phyloP scores from a whole-genome alignment of 2,888 invertebrate genomes.

The Orgyia antiqua region DNA sequence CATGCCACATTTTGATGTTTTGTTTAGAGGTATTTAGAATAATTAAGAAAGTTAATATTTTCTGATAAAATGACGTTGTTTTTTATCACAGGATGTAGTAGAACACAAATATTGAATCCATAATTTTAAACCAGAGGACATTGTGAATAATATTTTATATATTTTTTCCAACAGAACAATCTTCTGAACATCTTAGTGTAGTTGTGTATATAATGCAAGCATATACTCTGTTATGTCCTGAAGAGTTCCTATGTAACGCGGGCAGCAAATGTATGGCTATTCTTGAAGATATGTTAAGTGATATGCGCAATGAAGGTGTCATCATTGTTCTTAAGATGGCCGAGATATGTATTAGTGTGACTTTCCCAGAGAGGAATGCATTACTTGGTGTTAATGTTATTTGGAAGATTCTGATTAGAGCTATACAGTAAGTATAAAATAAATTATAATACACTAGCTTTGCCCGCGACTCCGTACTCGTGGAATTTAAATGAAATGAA shows the following conservation, averaged over 20 bases:
- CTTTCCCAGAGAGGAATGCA: constrained; percentile 84
- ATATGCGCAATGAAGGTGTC: constrained; percentile 79
- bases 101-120: too few species aligned
- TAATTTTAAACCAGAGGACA: too few species aligned
- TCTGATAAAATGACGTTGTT: too few species aligned
- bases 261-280: constrained; percentile 84
- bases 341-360: constrained; percentile 83
- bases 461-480: too few species aligned
- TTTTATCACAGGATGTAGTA: too few species aligned
- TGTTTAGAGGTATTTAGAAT: too few species aligned
- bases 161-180: constrained; percentile 90
- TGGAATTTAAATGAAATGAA: too few species aligned
- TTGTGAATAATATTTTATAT: too few species aligned
- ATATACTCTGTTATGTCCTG: constrained; percentile 88
- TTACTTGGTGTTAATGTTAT: constrained; percentile 79
- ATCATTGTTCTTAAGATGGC: constrained; percentile 83
- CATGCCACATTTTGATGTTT: too few species aligned
- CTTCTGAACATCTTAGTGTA: constrained; percentile 88
- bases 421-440: constrained; percentile 61
- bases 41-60: too few species aligned
- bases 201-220: constrained; percentile 90
- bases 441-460: too few species aligned
- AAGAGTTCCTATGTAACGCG: constrained; percentile 84
- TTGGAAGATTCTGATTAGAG: constrained; percentile 64
- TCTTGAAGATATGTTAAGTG: constrained; percentile 85